These are phyloP conservation scores for Chrysopilus asiliformis DNA, from an alignment of 2,888 invertebrate species.

Conservation along the genomic window DNA sequence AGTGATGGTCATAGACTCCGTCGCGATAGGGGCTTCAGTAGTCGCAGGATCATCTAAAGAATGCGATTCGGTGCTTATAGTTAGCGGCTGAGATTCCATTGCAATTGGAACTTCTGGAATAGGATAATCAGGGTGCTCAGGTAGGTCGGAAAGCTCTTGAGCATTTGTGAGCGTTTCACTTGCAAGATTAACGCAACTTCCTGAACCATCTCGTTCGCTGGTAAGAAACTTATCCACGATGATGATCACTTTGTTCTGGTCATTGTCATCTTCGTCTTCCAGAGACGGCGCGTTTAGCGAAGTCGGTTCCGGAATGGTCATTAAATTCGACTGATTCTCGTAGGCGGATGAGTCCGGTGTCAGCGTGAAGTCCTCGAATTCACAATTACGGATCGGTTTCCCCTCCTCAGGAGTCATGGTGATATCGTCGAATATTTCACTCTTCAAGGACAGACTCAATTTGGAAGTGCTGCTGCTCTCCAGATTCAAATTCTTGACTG, in stretches of 20 bases:
- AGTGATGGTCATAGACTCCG: no score
- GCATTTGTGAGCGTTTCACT: no score
- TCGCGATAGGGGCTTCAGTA: no score
- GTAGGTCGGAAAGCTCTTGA: no score
- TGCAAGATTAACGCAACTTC: no score
- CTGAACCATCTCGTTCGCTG: constrained; percentile 12
- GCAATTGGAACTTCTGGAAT: no score
- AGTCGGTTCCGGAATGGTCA: no score
- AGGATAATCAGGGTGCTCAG: no score
- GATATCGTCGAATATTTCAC: constrained; percentile 19
- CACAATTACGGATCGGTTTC: constrained; percentile 14
- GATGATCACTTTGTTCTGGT: constrained; percentile 3
- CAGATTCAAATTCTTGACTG: constrained; percentile 16
- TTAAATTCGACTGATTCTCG: no score
- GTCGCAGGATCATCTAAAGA: no score
- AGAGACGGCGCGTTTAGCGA: neutral
- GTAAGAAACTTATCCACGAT: constrained; percentile 15
- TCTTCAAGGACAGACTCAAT: constrained; percentile 17
- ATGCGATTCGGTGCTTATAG: no score
- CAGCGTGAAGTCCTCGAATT: constrained; percentile 19
- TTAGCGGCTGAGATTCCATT: no score
- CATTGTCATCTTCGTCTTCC: neutral
- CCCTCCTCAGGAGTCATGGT: constrained; percentile 16
- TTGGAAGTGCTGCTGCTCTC: constrained; percentile 19
- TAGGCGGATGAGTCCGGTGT: constrained; percentile 17